Base-by-base conservation (phyloP, 2,113 vertebrate genomes). In the Petromus typicus region DNA sequence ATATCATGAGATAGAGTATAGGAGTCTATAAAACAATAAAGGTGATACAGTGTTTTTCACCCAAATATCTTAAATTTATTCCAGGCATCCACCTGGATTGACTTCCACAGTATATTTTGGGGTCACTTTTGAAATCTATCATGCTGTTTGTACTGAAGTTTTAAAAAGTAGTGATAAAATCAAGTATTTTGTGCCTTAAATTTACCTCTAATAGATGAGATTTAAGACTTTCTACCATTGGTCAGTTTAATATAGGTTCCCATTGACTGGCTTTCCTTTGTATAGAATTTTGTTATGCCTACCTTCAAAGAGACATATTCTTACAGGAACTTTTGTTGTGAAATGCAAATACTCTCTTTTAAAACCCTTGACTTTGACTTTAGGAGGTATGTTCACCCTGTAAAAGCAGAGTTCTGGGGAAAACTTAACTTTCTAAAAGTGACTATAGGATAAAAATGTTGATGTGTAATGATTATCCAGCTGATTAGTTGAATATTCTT, bases 81-180 rank as follows among this genome's bases (percentile, higher is more conserved):
- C 78, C 57, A 56, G 48, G 32, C n/a, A 37, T 40, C 64, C 59
- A 85, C 71, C 30, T 57, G 7, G 76, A 59, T 73, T 86, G 34
- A 85, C 23, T 83, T 73, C 43, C 51, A 48, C n/a, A 32, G 6
- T 57, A 45, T 87, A 88, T 90, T 90, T 89, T 92, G 71, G 90
- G 76, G 66, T 81, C 78, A 82, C 48, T n/a, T 96, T 92, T 95
- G 71, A 90, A 82, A 87, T 16, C 64, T 27, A 18, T 43, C 43
- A 63, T 84, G 27, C 45, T 86, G 0, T 92, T 87, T 90, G 64
- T 91, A 48, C 30, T 66, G 23, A 56, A 69, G 48, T 73, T 88
- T 79, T 48, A 75, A 87, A 84, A 56, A 73, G 11, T 54, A 43
- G 45, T 37, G 51, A 89, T 56, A 40, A 71, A 91, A 67, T 56